These are phyloP conservation scores for Drosophila ironensis DNA, from an alignment of 1,140 invertebrate genomes.

Conservation along the genomic window DNA sequence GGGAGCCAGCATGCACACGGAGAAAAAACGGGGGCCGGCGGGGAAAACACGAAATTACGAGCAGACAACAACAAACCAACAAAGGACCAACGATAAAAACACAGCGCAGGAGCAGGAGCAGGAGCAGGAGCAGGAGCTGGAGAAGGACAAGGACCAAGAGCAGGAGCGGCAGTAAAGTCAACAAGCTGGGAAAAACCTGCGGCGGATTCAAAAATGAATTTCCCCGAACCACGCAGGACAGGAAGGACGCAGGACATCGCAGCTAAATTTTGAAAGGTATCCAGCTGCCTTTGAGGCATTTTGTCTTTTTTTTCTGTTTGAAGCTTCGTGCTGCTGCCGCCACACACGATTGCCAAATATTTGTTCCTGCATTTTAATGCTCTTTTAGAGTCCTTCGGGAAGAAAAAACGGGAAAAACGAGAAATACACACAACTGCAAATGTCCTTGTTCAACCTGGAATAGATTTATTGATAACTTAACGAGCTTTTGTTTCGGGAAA, in stretches of 20 bases:
- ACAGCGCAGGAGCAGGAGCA: neutral
- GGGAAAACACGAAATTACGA: neutral
- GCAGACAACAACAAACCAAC: conserved; percentile 2
- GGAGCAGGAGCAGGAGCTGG: too few relatives aligned
- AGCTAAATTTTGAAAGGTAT: conserved; percentile 8
- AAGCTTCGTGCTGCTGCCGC: neutral
- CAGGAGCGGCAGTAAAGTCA: conserved; percentile 7
- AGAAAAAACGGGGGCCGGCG: too few relatives aligned
- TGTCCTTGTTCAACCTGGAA: too few relatives aligned
- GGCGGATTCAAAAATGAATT: conserved; percentile 36
- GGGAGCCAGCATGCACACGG: neutral
- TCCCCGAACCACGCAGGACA: conserved; percentile 21
- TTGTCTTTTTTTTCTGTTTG: neutral
- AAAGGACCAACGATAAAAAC: too few relatives aligned
- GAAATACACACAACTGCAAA: too few relatives aligned
- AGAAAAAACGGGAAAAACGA: neutral
- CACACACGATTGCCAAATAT: conserved; percentile 20
- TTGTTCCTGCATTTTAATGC: conserved; percentile 19
- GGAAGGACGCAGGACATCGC: conserved; percentile 3
- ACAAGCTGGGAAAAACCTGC: conserved; percentile 2
- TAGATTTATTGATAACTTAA: too few relatives aligned
- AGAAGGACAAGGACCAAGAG: too few relatives aligned
- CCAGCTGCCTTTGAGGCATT: conserved; percentile 13
- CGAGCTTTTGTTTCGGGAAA: too few relatives aligned
- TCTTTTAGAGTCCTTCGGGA: conserved; percentile 6